These are phyloP conservation scores for Orthosia gothica DNA, from an alignment of 2,888 invertebrate genomes.

Conservation along the genomic window DNA sequence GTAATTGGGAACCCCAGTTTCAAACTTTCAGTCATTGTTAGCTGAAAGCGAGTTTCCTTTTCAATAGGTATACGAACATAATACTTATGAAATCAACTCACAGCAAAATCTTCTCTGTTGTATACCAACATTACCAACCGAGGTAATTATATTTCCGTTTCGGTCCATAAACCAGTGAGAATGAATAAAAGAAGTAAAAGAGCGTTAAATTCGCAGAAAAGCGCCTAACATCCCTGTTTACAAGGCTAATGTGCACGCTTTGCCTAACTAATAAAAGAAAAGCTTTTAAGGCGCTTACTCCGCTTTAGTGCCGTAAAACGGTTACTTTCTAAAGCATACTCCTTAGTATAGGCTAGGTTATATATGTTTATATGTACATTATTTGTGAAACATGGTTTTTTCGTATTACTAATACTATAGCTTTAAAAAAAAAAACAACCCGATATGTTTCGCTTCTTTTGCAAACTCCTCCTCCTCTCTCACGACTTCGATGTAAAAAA, in stretches of 20 bases:
- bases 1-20: not conserved
- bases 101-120: slow-evolving; percentile 3
- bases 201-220: slow-evolving; percentile 42
- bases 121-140: not conserved
- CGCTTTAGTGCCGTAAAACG: too few species aligned
- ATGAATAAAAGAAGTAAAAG: slow-evolving; percentile 28
- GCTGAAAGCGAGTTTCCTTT: slow-evolving; percentile 6
- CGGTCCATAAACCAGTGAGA: slow-evolving; percentile 14
- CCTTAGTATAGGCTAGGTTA: too few species aligned
- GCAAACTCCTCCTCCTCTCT: too few species aligned
- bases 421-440: too few species aligned
- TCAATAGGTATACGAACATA: slow-evolving; percentile 27
- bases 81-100: slow-evolving; percentile 18
- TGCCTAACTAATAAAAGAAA: slow-evolving; percentile 68
- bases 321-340: too few species aligned
- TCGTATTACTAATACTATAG: too few species aligned
- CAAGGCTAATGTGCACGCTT: slow-evolving; percentile 56
- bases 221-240: slow-evolving; percentile 38
- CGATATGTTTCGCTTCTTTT: too few species aligned
- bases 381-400: too few species aligned
- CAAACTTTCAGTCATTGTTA: slow-evolving; percentile 1
- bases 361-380: too few species aligned
- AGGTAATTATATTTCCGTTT: slow-evolving; percentile 36
- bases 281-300: slow-evolving; percentile 58
- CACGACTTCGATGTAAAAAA: too few species aligned